These are phyloP conservation scores for Cotesia typhae DNA, from an alignment of 1,140 invertebrate genomes.

Conservation along the genomic window DNA sequence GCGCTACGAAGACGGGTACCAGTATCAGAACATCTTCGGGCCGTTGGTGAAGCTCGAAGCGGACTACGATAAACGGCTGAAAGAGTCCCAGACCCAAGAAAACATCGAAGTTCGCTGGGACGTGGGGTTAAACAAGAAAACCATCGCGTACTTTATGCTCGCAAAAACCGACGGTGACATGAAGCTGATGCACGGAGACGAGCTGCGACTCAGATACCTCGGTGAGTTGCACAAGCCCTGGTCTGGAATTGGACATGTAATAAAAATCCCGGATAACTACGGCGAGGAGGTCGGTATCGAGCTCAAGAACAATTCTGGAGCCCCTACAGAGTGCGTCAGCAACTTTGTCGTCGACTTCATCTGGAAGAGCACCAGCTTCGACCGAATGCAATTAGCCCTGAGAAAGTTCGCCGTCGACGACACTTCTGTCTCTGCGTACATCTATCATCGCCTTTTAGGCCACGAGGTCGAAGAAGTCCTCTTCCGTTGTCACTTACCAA, in stretches of 20 bases:
- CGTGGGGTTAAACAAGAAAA: conserved; percentile 97
- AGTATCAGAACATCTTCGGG: conserved; percentile 98
- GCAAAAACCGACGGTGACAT: conserved; percentile 98
- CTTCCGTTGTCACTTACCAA: conserved; percentile 89
- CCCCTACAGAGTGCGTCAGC: conserved; percentile 89
- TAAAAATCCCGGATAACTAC: conserved; percentile 99
- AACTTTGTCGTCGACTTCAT: conserved; percentile 99
- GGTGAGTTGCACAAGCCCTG: conserved; percentile 93
- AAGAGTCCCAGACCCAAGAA: conserved; percentile 98
- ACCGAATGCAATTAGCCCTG: conserved; percentile 95
- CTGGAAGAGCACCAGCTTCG: conserved; percentile 99
- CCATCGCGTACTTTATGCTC: conserved; percentile 96
- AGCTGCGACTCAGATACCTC: conserved; percentile 91
- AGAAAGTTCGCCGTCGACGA: conserved; percentile 97
- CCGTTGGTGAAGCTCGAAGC: conserved; percentile 97
- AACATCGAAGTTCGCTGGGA: conserved; percentile 99
- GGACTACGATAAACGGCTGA: conserved; percentile 97
- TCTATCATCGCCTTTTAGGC: conserved; percentile 95
- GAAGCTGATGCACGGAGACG: conserved; percentile 99
- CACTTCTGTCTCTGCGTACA: conserved; percentile 94
- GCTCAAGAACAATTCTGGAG: conserved; percentile 88
- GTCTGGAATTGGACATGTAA: conserved; percentile 95
- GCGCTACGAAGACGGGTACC: conserved; percentile 97
- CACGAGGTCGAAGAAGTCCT: conserved; percentile 97
- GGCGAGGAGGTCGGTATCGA: conserved; percentile 98